Evolutionary conservation across 2,113 vertebrate genomes (phyloP), one percentile per base, ranked within the genome.

Genomic region (Nothoprocta perdicaria): DNA sequence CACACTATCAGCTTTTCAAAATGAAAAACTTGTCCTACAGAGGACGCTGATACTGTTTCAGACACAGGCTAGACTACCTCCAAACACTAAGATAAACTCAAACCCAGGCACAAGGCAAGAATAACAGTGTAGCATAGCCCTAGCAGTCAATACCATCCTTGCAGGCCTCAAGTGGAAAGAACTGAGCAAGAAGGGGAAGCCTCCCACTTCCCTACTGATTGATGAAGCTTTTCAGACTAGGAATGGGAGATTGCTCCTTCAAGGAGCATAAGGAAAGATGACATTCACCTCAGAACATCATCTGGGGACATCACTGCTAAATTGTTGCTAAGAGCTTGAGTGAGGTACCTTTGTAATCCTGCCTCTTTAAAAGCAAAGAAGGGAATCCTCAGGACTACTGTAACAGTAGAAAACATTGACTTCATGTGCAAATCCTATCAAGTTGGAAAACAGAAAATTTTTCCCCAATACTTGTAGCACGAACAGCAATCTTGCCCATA

Each of bases 371-470:
- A 53, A 48, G 52, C 35, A 12, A 50, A 57, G 43, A 55, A 35
- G 8, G 1, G 6, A 45, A 35, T 22, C 2, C 4, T 15, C 3
- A 0, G 14, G 80, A 73, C 2, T 1, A 3, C 40, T n/a, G 46
- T 78, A 74, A 80, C 52, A 35, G 3, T 43, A 8, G 12, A 53
- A 11, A 45, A 45, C 31, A 65, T 31, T 6, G 31, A 35, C 3
- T 71, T 78, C 5, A 29, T n/a, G 26, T 15, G 26, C 1, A 3
- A 38, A 71, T 15, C 18, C 52, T 71, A 26, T 4, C 12, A 58
- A 67, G 6, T 29, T 48, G 29, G 33, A 62, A 22, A 46, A 3
- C 50, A 65, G 50, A 65, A 31, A 2, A 0, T 8, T 67, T 79
- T 12, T 19, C 85, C 55, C 22, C 23, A 50, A 9, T 67, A 53